phyloP scores from a whole-genome alignment of 1,140 invertebrate species.

The Phthorimaea operculella region DNA sequence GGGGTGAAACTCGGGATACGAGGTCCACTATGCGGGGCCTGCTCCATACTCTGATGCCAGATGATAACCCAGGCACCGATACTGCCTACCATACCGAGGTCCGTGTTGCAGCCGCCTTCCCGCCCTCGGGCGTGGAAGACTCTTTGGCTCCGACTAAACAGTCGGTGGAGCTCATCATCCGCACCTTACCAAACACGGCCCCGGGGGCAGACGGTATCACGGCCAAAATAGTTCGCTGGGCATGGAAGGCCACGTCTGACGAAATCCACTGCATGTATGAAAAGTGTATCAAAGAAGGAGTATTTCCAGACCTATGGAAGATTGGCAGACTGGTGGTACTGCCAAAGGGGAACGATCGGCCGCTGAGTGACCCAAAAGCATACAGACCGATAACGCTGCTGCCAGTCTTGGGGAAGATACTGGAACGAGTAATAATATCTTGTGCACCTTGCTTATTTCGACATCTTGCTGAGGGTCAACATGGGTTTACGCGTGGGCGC shows the following conservation, averaged over 20 bases:
- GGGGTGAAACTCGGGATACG: conserved; percentile 14
- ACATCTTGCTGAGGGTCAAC: not conserved
- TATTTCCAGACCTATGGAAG: not conserved
- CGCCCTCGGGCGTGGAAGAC: not conserved
- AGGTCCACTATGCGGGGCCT: conserved; percentile 17
- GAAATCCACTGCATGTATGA: not conserved
- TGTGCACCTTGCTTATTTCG: not conserved
- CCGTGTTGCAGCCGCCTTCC: not conserved
- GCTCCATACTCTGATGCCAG: conserved; percentile 23
- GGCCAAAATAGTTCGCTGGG: not conserved
- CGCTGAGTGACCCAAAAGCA: not conserved
- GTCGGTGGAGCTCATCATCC: not conserved
- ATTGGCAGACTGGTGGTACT: not conserved
- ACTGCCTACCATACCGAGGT: not conserved
- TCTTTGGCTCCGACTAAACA: not conserved
- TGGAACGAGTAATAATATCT: not conserved
- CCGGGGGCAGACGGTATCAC: not conserved
- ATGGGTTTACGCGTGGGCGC: not conserved
- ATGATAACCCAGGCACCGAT: conserved; percentile 10
- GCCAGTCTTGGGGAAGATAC: not conserved
- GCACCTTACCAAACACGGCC: not conserved
- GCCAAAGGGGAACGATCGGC: not conserved
- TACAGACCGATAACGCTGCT: not conserved
- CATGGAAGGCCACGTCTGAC: not conserved
- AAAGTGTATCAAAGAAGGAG: not conserved